Percentiles rank a stretch among this genome's conserved stretches.
These are phyloP conservation scores for Phaedon cochleariae DNA, from an alignment of 2,888 invertebrate species.

Conservation along the genomic window DNA sequence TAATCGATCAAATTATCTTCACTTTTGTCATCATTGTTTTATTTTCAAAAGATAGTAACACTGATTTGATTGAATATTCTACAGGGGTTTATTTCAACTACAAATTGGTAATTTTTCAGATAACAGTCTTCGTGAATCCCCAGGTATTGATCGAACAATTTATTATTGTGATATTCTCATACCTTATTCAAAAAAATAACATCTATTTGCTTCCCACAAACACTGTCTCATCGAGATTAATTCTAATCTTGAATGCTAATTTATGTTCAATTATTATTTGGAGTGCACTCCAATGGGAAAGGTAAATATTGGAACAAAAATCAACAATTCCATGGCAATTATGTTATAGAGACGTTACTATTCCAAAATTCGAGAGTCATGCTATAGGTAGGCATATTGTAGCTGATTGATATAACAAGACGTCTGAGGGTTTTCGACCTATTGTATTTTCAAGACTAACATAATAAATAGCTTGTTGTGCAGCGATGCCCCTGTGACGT, in stretches of 20 bases:
- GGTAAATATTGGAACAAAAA: conserved; percentile 33
- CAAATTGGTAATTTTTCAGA: no score
- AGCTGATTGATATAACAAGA: not conserved
- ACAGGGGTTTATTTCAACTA: no score
- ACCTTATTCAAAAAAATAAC: not conserved
- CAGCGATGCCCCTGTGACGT: no score
- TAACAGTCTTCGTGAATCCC: no score
- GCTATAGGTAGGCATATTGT: not conserved
- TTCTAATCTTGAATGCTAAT: conserved; percentile 10
- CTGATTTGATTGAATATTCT: no score
- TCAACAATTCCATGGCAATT: conserved; percentile 37
- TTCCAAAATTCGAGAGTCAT: not conserved
- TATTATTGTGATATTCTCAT: no score
- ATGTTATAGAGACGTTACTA: conserved; percentile 36
- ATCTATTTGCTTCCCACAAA: not conserved
- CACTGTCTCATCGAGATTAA: not conserved
- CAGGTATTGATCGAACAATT: no score
- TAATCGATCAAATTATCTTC: no score
- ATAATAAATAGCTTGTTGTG: not conserved
- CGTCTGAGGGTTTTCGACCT: no score
- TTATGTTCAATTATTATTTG: not conserved
- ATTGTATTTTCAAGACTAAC: no score
- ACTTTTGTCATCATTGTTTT: no score
- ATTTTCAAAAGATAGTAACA: no score
- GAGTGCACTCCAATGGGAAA: not conserved